These are phyloP conservation scores for Cherax quadricarinatus DNA, from an alignment of 1,140 invertebrate species.

Conservation along the genomic window DNA sequence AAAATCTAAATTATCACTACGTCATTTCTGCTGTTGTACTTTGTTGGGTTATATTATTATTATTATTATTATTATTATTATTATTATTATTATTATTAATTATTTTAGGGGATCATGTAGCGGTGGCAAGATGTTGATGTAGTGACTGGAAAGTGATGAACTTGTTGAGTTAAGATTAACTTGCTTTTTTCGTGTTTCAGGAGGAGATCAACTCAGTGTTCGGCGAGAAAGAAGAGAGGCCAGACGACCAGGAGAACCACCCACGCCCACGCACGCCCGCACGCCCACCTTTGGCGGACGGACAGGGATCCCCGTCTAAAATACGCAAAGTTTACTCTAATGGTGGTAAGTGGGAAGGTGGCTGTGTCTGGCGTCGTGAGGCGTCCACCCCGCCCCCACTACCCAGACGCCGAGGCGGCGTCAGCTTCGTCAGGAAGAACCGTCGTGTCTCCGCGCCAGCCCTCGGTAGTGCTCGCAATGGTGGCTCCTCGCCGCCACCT, in stretches of 20 bases:
- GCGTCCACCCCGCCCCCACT: constrained; percentile 17
- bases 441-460: constrained; percentile 61
- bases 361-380: constrained; percentile 12
- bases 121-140: too few relatives aligned
- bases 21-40: too few relatives aligned
- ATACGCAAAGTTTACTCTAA: constrained; percentile 49
- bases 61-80: too few relatives aligned
- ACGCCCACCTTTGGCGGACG: constrained; percentile 45
- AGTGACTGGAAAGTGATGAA: too few relatives aligned
- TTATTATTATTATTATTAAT: too few relatives aligned
- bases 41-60: too few relatives aligned
- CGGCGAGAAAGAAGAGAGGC: constrained; percentile 15
- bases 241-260: background rate
- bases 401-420: constrained; percentile 36
- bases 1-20: too few relatives aligned
- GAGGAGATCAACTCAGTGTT: constrained; percentile 73
- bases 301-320: constrained; percentile 36
- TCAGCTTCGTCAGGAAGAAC: constrained; percentile 43
- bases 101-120: too few relatives aligned
- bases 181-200: constrained; percentile 47
- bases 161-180: too few relatives aligned
- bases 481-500: background rate
- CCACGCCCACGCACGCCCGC: constrained; percentile 44
- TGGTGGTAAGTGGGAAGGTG: background rate
- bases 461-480: background rate